Conservation (phyloP, 53 echinoderm and acorn worm species). For the Apostichopus leukothele region DNA sequence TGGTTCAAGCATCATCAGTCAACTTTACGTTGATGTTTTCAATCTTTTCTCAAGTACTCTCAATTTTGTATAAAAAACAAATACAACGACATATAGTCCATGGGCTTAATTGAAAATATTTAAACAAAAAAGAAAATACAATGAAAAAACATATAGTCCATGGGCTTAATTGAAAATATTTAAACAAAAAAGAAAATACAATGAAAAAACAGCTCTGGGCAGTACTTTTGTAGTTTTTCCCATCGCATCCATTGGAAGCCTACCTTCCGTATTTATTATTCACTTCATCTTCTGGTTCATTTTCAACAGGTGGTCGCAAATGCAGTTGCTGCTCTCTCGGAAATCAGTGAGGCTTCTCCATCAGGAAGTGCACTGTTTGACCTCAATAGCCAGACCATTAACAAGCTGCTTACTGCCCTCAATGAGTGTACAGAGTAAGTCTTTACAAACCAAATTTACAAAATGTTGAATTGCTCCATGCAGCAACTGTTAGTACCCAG, state of each 20-base stretch:
- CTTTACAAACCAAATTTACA: neutral
- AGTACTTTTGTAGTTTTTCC: no score
- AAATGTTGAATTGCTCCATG: neutral
- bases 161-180: neutral
- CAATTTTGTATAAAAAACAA: no score
- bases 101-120: neutral
- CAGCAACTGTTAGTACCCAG: no score
- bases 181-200: neutral
- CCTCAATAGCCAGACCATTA: slow-evolving; percentile 89
- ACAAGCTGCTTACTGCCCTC: slow-evolving; percentile 96
- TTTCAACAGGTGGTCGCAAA: slow-evolving; percentile 89
- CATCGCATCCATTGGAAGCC: no score
- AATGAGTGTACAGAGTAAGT: slow-evolving; percentile 99
- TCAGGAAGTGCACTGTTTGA: slow-evolving; percentile 88
- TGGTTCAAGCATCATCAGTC: no score
- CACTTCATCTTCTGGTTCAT: neutral
- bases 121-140: neutral
- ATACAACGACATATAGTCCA: no score
- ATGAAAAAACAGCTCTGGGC: neutral
- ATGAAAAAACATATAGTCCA: neutral
- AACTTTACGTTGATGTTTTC: no score
- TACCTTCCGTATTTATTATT: no score
- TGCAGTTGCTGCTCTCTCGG: slow-evolving; percentile 95
- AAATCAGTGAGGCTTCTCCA: slow-evolving; percentile 96
- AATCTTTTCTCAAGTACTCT: no score